Percentiles rank a stretch among this genome's conserved stretches.
phyloP scores from a whole-genome alignment of 1,140 invertebrate species.

The Apis cerana region DNA sequence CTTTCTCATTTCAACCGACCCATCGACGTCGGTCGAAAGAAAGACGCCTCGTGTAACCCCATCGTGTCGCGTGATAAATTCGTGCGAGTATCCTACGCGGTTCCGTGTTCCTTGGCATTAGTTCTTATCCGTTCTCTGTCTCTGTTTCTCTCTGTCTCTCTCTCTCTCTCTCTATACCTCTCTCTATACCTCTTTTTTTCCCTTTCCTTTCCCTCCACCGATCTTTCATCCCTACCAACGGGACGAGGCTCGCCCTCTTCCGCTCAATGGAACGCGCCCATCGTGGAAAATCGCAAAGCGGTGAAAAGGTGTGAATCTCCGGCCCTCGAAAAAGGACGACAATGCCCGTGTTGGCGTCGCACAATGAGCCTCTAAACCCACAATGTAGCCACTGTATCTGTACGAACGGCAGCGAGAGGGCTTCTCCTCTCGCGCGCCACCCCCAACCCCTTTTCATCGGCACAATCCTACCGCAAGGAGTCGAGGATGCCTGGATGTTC shows the following conservation, averaged over 20 bases:
- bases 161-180: neutral
- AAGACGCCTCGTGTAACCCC: slow-evolving; percentile 25
- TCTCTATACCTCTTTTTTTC: neutral
- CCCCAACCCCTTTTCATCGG: slow-evolving; percentile 54
- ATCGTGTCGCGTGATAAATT: slow-evolving; percentile 16
- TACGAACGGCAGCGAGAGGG: slow-evolving; percentile 48
- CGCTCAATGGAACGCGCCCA: slow-evolving; percentile 69
- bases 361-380: slow-evolving; percentile 76
- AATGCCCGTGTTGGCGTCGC: slow-evolving; percentile 71
- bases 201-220: slow-evolving; percentile 24
- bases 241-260: slow-evolving; percentile 52
- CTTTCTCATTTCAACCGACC: slow-evolving; percentile 29
- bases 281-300: slow-evolving; percentile 73
- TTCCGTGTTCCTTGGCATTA: slow-evolving; percentile 44
- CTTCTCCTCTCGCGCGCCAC: slow-evolving; percentile 47
- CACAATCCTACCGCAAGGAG: slow-evolving; percentile 60
- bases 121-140: slow-evolving; percentile 40
- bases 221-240: neutral
- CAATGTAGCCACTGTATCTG: slow-evolving; percentile 72
- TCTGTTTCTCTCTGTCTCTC: neutral
- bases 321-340: slow-evolving; percentile 72
- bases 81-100: slow-evolving; percentile 11
- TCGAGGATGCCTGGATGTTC: slow-evolving; percentile 64
- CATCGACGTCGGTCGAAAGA: slow-evolving; percentile 34
- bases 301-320: slow-evolving; percentile 78